Conservation (phyloP, 2,797 vertebrate species). For the Thamnophis elegans region DNA sequence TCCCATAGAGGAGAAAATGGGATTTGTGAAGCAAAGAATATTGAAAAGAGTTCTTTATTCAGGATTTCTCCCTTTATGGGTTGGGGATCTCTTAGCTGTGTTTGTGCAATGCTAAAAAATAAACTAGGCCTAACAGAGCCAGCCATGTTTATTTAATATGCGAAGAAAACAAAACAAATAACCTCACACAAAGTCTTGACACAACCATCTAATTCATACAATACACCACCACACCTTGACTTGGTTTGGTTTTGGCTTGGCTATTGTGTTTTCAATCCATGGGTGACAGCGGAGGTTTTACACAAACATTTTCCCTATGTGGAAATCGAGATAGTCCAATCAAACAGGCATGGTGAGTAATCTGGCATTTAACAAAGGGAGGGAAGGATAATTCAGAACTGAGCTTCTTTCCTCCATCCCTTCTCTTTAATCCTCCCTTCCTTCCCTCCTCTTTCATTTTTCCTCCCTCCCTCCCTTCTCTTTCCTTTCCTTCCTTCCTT, state of each 20-base stretch:
- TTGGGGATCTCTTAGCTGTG: background rate
- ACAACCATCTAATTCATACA: background rate
- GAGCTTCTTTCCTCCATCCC: background rate
- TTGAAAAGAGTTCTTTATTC: background rate
- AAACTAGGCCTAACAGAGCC: background rate
- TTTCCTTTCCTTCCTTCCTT: too few species aligned
- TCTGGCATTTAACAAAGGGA: background rate
- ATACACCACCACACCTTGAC: background rate
- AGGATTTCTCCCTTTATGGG: background rate
- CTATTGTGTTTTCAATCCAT: background rate
- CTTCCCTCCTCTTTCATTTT: background rate
- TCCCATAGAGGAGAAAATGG: background rate
- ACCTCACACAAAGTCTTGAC: background rate
- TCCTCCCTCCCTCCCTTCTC: background rate
- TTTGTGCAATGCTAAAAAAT: background rate
- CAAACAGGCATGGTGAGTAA: background rate
- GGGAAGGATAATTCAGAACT: background rate
- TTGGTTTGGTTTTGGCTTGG: background rate
- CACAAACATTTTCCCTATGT: background rate
- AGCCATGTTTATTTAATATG: background rate
- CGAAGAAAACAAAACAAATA: background rate
- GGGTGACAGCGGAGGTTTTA: background rate
- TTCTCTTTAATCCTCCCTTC: background rate
- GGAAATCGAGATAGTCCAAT: background rate
- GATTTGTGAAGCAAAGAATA: background rate